Conservation (phyloP, 1,140 invertebrate species). For the Aplysia californica region DNA sequence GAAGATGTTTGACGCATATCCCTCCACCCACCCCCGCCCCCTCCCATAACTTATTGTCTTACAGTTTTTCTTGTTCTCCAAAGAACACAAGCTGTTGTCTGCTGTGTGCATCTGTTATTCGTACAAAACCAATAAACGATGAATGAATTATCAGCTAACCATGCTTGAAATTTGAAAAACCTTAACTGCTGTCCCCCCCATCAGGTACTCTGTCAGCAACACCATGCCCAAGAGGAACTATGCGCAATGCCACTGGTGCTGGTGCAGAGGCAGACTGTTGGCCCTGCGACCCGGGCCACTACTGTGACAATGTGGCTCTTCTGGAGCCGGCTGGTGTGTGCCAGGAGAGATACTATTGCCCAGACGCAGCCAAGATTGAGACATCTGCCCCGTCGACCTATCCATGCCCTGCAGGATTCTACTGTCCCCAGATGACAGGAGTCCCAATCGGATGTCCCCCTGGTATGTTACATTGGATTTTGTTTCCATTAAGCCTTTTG, state of each 20-base stretch:
- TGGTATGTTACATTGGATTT: constrained; percentile 26
- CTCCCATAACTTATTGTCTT: too few species aligned
- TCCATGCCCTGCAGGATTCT: constrained; percentile 53
- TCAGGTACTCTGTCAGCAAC: constrained; percentile 44
- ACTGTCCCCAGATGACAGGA: constrained; percentile 46
- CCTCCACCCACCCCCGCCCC: too few species aligned
- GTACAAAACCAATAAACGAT: too few species aligned
- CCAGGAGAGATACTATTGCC: constrained; percentile 56
- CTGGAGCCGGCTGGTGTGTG: constrained; percentile 48
- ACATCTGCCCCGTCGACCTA: constrained; percentile 44
- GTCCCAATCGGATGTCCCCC: constrained; percentile 51
- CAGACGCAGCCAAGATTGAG: constrained; percentile 47
- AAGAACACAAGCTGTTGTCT: too few species aligned
- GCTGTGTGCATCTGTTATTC: too few species aligned
- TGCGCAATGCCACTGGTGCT: constrained; percentile 47
- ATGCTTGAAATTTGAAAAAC: too few species aligned
- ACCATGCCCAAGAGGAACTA: constrained; percentile 50
- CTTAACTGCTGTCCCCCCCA: not conserved
- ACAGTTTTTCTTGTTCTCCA: too few species aligned
- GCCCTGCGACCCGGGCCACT: constrained; percentile 54
- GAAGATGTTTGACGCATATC: too few species aligned
- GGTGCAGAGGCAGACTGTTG: constrained; percentile 43
- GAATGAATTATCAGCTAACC: too few species aligned
- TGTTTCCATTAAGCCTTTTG: too few species aligned
- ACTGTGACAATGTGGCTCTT: constrained; percentile 46